These are phyloP conservation scores for Cataglyphis albicans DNA, from an alignment of 2,888 invertebrate species.

Conservation along the genomic window DNA sequence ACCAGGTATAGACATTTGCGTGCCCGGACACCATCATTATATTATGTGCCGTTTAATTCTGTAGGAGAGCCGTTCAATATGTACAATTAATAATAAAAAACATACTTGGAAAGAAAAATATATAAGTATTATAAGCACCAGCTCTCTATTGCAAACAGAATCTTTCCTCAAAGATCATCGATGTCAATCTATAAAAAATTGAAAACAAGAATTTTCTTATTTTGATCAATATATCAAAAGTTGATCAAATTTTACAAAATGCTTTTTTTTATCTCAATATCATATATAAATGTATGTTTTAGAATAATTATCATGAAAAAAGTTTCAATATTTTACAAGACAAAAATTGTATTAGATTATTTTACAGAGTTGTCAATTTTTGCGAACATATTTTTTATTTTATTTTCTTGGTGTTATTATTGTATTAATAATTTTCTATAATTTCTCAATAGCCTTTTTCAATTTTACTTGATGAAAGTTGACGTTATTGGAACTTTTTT, in stretches of 20 bases:
- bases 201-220: neutral
- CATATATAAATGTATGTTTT: neutral
- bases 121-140: neutral
- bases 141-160: neutral
- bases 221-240: neutral
- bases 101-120: neutral
- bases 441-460: neutral
- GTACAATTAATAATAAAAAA: neutral
- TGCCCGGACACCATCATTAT: neutral
- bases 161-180: neutral
- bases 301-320: neutral
- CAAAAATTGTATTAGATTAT: neutral
- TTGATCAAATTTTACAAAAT: neutral
- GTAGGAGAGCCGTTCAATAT: neutral
- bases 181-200: neutral
- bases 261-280: neutral
- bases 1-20: constrained; percentile 62
- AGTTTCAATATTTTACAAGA: neutral
- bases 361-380: neutral
- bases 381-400: no score
- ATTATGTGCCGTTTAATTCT: neutral
- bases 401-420: neutral
- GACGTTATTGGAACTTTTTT: neutral
- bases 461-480: neutral
- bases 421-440: constrained; percentile 4